Percentiles rank a stretch among this genome's conserved stretches.
These are phyloP conservation scores for Hyperopisus bebe DNA, from an alignment of 2,113 vertebrate genomes.

Conservation along the genomic window DNA sequence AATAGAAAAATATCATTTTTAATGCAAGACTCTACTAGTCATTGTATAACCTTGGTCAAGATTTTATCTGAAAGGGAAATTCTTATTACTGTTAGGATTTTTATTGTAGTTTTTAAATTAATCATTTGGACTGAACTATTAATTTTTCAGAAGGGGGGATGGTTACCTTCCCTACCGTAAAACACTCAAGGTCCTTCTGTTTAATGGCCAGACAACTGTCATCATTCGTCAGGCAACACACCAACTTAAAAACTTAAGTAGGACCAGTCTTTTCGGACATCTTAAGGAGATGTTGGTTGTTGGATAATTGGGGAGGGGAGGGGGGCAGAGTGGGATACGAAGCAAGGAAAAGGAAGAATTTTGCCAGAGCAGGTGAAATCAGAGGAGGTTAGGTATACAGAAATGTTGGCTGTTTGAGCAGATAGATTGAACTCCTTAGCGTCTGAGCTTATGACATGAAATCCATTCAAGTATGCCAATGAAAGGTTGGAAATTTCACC, in stretches of 20 bases:
- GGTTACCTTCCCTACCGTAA: not conserved
- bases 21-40: not conserved
- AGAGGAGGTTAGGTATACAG: not conserved
- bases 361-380: not conserved
- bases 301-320: not conserved
- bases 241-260: constrained; percentile 26
- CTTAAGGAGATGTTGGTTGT: constrained; percentile 12
- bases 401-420: not conserved
- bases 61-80: not conserved
- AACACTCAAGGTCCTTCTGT: constrained; percentile 23
- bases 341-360: constrained; percentile 2
- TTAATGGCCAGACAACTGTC: constrained; percentile 20
- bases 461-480: not conserved
- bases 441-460: not conserved
- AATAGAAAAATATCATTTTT: not conserved
- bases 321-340: no score
- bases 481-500: not conserved
- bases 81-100: not conserved
- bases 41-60: not conserved
- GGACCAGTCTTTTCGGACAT: constrained; percentile 27
- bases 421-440: not conserved
- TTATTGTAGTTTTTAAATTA: not conserved
- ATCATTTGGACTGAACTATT: constrained; percentile 5
- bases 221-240: constrained; percentile 23
- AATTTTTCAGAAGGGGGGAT: not conserved